Evolutionary conservation across 1,140 invertebrate species (phyloP).

Genomic region (Heliconius congener): DNA sequence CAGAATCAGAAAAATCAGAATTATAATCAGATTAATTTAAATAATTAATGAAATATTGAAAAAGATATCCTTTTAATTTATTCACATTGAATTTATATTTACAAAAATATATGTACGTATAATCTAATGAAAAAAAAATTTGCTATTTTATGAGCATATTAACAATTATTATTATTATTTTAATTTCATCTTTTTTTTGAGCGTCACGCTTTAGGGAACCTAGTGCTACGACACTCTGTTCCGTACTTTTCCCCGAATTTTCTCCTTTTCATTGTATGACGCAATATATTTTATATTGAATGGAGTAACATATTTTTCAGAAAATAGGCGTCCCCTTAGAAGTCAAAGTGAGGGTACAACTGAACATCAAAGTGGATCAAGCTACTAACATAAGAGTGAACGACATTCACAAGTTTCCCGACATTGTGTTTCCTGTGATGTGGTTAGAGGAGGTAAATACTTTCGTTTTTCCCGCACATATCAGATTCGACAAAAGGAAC

Average conservation of each 20-base stretch:
- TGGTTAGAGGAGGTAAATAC: conserved; percentile 90
- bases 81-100: no score
- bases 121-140: no score
- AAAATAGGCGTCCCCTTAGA: conserved; percentile 93
- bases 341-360: conserved; percentile 89
- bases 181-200: not conserved
- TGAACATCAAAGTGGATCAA: conserved; percentile 90
- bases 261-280: not conserved
- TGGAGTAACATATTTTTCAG: conserved; percentile 74
- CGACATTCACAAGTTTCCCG: conserved; percentile 88
- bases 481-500: no score
- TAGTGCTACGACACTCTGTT: not conserved
- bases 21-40: no score
- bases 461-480: not conserved
- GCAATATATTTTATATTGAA: not conserved
- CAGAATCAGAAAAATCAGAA: no score
- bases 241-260: no score
- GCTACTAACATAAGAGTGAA: conserved; percentile 87
- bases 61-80: no score
- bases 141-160: no score
- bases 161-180: no score
- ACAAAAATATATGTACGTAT: no score
- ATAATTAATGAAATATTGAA: no score
- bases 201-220: not conserved
- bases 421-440: conserved; percentile 92